Percentiles rank a stretch among this genome's conserved stretches.
Evolutionary conservation across 2,888 invertebrate genomes (phyloP).

Genomic region (Lasioglossum zephyrum): DNA sequence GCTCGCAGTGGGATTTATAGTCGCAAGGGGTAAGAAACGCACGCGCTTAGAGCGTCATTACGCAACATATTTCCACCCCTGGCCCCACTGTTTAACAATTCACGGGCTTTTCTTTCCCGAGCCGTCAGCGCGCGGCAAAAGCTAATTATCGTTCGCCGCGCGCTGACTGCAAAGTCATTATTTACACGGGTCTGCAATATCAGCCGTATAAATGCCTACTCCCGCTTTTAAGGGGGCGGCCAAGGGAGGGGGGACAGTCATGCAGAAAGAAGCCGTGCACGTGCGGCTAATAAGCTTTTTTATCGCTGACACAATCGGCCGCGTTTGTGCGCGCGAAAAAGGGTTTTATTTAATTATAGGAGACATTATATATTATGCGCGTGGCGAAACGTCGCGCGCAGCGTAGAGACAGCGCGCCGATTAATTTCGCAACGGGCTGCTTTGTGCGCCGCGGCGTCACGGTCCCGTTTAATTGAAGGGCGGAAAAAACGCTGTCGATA

Average conservation of each 20-base stretch:
- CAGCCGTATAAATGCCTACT: slow-evolving; percentile 48
- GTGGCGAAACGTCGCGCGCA: slow-evolving; percentile 10
- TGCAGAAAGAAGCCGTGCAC: slow-evolving; percentile 62
- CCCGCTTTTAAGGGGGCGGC: slow-evolving; percentile 40
- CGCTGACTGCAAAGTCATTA: slow-evolving; percentile 59
- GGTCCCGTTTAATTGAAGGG: slow-evolving; percentile 24
- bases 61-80: slow-evolving; percentile 27
- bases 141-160: slow-evolving; percentile 71
- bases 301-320: slow-evolving; percentile 61
- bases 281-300: slow-evolving; percentile 69
- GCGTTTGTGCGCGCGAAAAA: slow-evolving; percentile 47
- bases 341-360: slow-evolving; percentile 49
- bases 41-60: slow-evolving; percentile 37
- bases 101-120: slow-evolving; percentile 42
- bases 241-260: slow-evolving; percentile 9
- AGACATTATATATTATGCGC: slow-evolving; percentile 3
- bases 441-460: slow-evolving; percentile 13
- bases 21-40: not conserved
- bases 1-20: not conserved
- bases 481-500: not conserved
- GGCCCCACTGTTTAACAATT: slow-evolving; percentile 38
- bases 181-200: slow-evolving; percentile 63
- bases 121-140: slow-evolving; percentile 60
- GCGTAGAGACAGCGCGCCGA: slow-evolving; percentile 6
- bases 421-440: slow-evolving; percentile 23